Percentiles rank a stretch among this genome's conserved stretches.
These are phyloP conservation scores for Lordiphosa stackelbergi DNA, from an alignment of 1,140 invertebrate species.

Conservation along the genomic window DNA sequence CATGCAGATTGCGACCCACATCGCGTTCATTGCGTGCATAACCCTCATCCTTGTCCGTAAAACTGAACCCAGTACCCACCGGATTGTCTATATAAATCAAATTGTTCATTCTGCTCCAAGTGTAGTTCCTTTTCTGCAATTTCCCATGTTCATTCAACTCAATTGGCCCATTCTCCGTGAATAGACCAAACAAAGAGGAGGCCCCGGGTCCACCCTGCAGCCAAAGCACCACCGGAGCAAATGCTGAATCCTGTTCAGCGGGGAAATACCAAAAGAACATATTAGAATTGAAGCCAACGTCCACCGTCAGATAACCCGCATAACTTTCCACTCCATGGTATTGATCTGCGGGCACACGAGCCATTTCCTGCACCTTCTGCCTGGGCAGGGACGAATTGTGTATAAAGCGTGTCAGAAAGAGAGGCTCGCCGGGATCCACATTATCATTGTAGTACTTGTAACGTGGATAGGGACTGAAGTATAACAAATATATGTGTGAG, in stretches of 20 bases:
- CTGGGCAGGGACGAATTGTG: constrained; percentile 31
- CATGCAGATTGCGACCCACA: constrained; percentile 83
- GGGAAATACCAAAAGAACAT: constrained; percentile 95
- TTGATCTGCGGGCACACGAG: constrained; percentile 43
- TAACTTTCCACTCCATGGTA: constrained; percentile 69
- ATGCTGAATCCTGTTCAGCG: constrained; percentile 78
- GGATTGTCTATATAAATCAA: constrained; percentile 93
- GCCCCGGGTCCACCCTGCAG: constrained; percentile 90
- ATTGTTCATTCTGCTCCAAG: constrained; percentile 86
- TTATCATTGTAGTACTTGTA: constrained; percentile 50
- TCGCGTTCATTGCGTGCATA: constrained; percentile 83
- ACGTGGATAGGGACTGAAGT: constrained; percentile 64
- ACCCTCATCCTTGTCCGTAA: constrained; percentile 82
- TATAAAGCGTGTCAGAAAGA: constrained; percentile 65
- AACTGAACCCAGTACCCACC: constrained; percentile 89
- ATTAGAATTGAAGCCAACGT: constrained; percentile 87
- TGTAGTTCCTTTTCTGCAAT: constrained; percentile 81
- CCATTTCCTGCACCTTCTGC: constrained; percentile 43
- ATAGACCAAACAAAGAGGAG: constrained; percentile 88
- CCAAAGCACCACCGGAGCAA: constrained; percentile 88
- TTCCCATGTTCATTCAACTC: constrained; percentile 80
- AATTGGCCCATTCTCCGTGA: constrained; percentile 90
- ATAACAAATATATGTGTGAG: too few relatives aligned
- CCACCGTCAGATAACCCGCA: constrained; percentile 85
- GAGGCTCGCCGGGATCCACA: constrained; percentile 65